Evolutionary conservation across 2,888 invertebrate species (phyloP).

Genomic region (Lithophane socia): DNA sequence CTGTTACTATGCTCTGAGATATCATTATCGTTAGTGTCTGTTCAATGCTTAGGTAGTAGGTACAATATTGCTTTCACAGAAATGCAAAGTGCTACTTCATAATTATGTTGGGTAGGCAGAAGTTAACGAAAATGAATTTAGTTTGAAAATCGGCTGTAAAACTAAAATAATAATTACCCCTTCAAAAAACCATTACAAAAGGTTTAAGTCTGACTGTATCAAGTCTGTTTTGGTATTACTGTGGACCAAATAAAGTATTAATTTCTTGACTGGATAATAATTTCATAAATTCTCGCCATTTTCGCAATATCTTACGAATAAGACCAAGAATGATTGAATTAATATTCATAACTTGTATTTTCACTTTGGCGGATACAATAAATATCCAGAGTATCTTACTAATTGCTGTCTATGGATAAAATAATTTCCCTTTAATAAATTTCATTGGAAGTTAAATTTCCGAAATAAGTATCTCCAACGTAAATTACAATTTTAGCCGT

Average conservation of each 20-base stretch:
- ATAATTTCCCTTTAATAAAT: constrained; percentile 62
- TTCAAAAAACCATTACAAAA: neutral
- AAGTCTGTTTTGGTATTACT: neutral
- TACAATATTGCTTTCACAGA: neutral
- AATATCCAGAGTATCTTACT: constrained; percentile 54
- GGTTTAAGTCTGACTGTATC: neutral
- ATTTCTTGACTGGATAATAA: neutral
- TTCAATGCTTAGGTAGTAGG: neutral
- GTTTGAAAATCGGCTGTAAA: neutral
- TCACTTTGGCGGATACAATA: constrained; percentile 54
- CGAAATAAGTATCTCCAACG: constrained; percentile 47
- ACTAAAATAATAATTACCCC: neutral
- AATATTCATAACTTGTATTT: constrained; percentile 56
- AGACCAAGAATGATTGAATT: constrained; percentile 36
- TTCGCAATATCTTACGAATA: constrained; percentile 20
- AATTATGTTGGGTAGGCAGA: neutral
- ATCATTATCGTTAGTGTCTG: neutral
- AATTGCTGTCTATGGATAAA: constrained; percentile 61
- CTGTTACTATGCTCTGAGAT: constrained; percentile 11
- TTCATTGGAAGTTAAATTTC: constrained; percentile 59
- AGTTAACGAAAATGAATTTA: neutral
- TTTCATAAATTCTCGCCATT: neutral
- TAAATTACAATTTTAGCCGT: constrained; percentile 56
- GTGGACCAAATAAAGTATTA: neutral
- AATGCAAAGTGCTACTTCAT: neutral